Base-by-base conservation (phyloP, 2,797 vertebrate genomes). In the Xyrichtys novacula region DNA sequence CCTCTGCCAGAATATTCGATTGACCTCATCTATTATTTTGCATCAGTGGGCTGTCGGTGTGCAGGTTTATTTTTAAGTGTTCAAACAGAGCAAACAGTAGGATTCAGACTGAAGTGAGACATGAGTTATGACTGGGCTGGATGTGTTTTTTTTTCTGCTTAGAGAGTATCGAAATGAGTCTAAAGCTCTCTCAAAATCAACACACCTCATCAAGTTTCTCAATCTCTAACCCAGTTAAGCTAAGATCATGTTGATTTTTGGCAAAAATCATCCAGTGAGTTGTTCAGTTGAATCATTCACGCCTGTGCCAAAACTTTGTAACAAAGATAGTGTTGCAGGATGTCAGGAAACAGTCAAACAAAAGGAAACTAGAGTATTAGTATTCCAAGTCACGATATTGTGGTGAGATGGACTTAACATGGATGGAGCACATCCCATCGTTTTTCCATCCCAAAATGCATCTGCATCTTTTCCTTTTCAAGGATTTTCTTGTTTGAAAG, bases 61-160 rank as follows among this genome's bases (percentile, higher is more conserved):
- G 38, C 39, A 19, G 19, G 38, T 61, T 36, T 50, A 17, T 22
- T 81, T 78, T 79, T 70, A 84, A 71, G 63, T 53, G 53, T 74
- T 72, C 38, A 61, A 75, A 65, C 43, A 48, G 40, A 80, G 73
- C 63, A 23, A 54, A 57, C 16, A 53, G 38, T 2, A 62, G 9
- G 64, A 55, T 83, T 76, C 55, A 60, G 66, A 55, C 28, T 2
- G 9, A 61, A 68, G 65, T 47, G 53, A 81, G 70, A 55, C 61
- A 52, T 67, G 47, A 54, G n/a, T 40, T 46, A 63, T 68, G 63
- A 73, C 38, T 29, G 15, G 46, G 66, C 68, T 50, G 14, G 52
- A 73, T 43, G 3, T 57, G 38, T 63, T 65, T 50, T 65, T 63
- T 65, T 50, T 65, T 74, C 50, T 75, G 15, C 29, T 58, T 16